A percentile compares a stretch with the other conserved stretches of the same genome.
phyloP scores from a whole-genome alignment of 2,888 invertebrate species.

The Apodemia hepburni region DNA sequence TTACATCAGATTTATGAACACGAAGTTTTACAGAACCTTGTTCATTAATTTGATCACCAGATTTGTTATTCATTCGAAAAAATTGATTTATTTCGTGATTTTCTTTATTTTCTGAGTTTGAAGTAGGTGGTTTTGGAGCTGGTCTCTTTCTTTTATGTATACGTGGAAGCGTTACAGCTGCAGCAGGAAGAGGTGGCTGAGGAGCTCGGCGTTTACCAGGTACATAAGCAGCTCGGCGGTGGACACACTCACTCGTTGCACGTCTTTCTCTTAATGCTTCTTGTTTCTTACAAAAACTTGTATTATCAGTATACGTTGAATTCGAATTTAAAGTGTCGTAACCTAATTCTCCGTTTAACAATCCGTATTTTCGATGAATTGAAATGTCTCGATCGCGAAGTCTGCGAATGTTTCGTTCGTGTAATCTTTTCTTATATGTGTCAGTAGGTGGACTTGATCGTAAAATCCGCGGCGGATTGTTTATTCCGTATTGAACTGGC shows the following conservation, averaged over 20 bases:
- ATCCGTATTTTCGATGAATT: constrained; percentile 83
- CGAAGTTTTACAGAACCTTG: constrained; percentile 13
- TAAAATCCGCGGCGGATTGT: constrained; percentile 54
- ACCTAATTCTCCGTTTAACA: constrained; percentile 48
- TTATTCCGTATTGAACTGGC: constrained; percentile 72
- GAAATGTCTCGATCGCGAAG: constrained; percentile 82
- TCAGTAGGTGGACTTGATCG: constrained; percentile 81
- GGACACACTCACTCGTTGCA: constrained; percentile 82
- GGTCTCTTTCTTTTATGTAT: constrained; percentile 64
- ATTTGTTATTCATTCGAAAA: constrained; percentile 42
- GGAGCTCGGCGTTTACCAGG: constrained; percentile 89
- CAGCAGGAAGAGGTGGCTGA: constrained; percentile 78
- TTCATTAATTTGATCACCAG: constrained; percentile 15
- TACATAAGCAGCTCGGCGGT: constrained; percentile 83
- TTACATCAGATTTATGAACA: constrained; percentile 17
- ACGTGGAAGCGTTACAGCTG: constrained; percentile 56
- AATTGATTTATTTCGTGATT: constrained; percentile 30
- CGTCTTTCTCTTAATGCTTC: constrained; percentile 62
- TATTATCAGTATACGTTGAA: constrained; percentile 39
- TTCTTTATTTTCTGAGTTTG: constrained; percentile 38
- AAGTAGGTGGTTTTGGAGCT: constrained; percentile 78
- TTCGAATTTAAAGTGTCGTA: constrained; percentile 67
- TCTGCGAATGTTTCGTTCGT: constrained; percentile 79
- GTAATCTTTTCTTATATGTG: constrained; percentile 81
- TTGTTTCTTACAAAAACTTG: constrained; percentile 33